These are phyloP conservation scores for Leucosticte australis DNA, from an alignment of 2,113 vertebrate genomes.

Conservation along the genomic window DNA sequence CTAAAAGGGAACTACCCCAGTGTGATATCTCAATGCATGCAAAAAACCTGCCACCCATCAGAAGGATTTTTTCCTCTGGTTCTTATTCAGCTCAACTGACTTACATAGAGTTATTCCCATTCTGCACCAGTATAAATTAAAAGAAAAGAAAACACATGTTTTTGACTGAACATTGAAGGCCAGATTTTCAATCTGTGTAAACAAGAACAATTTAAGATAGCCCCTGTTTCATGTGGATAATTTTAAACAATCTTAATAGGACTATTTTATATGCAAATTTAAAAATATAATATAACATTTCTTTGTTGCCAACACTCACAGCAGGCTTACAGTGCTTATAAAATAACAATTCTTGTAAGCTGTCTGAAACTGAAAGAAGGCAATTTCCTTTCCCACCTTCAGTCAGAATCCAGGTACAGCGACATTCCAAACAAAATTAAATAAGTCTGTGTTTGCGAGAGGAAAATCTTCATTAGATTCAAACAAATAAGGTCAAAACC, in stretches of 20 bases:
- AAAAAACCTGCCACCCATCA: neutral
- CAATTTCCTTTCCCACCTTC: neutral
- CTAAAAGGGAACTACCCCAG: neutral
- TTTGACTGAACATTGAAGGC: neutral
- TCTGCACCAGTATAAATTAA: neutral
- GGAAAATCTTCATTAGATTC: conserved; percentile 6
- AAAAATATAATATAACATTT: neutral
- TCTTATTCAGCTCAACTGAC: neutral
- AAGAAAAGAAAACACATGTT: neutral
- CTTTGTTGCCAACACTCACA: neutral
- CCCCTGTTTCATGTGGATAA: neutral
- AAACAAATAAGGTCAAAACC: neutral
- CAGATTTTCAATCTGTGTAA: neutral
- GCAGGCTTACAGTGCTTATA: neutral
- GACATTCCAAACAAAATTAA: conserved; percentile 18
- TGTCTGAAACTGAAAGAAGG: neutral
- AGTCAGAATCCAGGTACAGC: neutral
- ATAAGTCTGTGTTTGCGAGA: neutral
- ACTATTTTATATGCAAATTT: neutral
- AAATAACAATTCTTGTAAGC: neutral
- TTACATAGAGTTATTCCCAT: neutral
- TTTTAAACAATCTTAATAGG: neutral
- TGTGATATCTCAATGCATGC: neutral
- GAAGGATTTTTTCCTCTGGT: neutral
- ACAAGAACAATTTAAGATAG: neutral